A percentile compares a stretch with the other conserved stretches of the same genome.
Evolutionary conservation across 2,113 vertebrate species (phyloP).

Genomic region (Psammodynastes pulverulentus): DNA sequence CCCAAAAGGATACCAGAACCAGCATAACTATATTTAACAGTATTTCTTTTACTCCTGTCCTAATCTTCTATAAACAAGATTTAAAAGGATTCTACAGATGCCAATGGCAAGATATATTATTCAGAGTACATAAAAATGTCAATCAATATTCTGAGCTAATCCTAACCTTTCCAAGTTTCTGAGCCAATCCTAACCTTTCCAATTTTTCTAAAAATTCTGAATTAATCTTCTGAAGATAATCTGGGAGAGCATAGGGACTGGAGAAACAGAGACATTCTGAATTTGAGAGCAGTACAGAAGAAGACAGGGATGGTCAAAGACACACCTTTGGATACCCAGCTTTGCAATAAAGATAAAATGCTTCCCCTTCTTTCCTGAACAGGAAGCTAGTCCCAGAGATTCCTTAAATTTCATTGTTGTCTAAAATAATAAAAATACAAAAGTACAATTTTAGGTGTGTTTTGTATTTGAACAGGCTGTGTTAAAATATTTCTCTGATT

Average conservation of each 20-base stretch:
- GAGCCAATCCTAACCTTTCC: neutral
- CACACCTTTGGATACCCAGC: neutral
- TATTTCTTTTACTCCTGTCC: neutral
- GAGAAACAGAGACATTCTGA: neutral
- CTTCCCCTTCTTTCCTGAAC: neutral
- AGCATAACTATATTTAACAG: fast-evolving
- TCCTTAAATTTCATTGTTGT: neutral
- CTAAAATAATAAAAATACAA: neutral
- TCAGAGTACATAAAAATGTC: neutral
- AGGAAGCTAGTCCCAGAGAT: neutral
- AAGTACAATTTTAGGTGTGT: neutral
- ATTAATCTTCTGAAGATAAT: neutral
- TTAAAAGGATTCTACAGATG: neutral
- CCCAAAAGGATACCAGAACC: neutral
- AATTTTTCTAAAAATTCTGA: neutral
- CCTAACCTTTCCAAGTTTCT: neutral
- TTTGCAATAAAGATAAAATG: neutral
- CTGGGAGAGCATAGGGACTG: neutral
- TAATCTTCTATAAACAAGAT: neutral
- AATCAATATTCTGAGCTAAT: neutral
- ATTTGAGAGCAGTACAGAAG: neutral
- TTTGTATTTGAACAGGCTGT: neutral
- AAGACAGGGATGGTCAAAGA: neutral
- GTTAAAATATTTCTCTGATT: neutral
- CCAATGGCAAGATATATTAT: neutral